phyloP scores from a whole-genome alignment of 2,888 invertebrate species.

The Serrognathus titanus region DNA sequence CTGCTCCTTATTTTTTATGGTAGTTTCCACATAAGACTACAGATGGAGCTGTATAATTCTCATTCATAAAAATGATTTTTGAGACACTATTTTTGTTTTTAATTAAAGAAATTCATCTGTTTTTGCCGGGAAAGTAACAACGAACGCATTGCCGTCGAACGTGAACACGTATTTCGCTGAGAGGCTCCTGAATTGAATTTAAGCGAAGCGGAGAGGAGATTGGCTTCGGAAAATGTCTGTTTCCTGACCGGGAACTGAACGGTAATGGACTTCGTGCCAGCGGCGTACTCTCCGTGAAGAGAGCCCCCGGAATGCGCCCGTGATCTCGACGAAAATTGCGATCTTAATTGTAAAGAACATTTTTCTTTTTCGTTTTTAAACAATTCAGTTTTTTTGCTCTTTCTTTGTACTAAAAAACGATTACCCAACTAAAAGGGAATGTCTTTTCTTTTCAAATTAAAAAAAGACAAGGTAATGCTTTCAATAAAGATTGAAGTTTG shows the following conservation, averaged over 20 bases:
- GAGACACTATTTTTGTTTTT: neutral
- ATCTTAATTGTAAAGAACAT: no score
- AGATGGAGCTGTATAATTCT: no score
- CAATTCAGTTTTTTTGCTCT: no score
- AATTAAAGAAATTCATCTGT: neutral
- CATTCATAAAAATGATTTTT: neutral
- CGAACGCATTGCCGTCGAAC: slow-evolving; percentile 25
- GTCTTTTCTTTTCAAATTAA: no score
- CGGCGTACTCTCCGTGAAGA: slow-evolving; percentile 10
- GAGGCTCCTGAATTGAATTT: slow-evolving; percentile 44
- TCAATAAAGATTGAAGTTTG: no score
- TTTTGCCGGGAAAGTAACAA: slow-evolving; percentile 9
- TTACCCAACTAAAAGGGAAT: no score
- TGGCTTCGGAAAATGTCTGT: slow-evolving; percentile 43
- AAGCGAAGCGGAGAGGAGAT: slow-evolving; percentile 33
- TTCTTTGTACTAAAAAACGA: no score
- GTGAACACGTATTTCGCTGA: slow-evolving; percentile 38
- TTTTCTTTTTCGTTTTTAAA: no score
- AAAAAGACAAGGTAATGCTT: no score
- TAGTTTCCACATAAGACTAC: no score
- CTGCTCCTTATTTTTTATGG: no score
- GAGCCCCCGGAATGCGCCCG: neutral
- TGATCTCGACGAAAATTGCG: no score
- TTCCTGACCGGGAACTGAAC: slow-evolving; percentile 32
- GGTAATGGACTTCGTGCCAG: slow-evolving; percentile 27